Conservation (phyloP, 1,140 invertebrate genomes). For the Lasioglossum albipes region DNA sequence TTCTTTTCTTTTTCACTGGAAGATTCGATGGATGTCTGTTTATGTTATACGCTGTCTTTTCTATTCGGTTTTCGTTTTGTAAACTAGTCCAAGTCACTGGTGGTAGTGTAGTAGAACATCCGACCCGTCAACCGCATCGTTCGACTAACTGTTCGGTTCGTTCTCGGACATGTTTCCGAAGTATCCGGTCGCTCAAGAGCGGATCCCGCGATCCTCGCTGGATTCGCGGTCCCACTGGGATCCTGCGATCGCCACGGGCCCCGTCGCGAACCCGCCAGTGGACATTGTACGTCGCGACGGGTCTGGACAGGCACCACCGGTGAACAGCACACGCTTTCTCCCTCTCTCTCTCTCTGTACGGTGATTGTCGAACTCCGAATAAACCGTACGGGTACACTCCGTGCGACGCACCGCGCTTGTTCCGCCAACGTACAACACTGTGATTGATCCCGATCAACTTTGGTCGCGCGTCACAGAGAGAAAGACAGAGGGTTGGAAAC, state of each 20-base stretch:
- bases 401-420: background rate
- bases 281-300: conserved; percentile 46
- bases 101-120: no score
- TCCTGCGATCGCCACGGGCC: conserved; percentile 30
- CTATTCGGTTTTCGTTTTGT: no score
- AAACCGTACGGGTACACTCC: no score
- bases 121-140: no score
- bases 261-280: conserved; percentile 9
- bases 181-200: conserved; percentile 23
- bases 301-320: background rate
- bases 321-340: background rate
- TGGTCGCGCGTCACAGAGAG: background rate
- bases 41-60: no score
- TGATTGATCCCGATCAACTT: background rate
- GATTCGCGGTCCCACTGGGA: conserved; percentile 26
- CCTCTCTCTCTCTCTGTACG: background rate
- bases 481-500: background rate
- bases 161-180: conserved; percentile 19
- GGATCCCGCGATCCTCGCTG: conserved; percentile 9
- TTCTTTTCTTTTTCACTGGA: no score
- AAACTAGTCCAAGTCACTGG: no score
- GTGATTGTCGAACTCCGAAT: no score
- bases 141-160: conserved; percentile 11
- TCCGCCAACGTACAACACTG: no score
- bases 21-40: no score